phyloP scores from a whole-genome alignment of 2,888 invertebrate species.

The Coecobrya sp. region DNA sequence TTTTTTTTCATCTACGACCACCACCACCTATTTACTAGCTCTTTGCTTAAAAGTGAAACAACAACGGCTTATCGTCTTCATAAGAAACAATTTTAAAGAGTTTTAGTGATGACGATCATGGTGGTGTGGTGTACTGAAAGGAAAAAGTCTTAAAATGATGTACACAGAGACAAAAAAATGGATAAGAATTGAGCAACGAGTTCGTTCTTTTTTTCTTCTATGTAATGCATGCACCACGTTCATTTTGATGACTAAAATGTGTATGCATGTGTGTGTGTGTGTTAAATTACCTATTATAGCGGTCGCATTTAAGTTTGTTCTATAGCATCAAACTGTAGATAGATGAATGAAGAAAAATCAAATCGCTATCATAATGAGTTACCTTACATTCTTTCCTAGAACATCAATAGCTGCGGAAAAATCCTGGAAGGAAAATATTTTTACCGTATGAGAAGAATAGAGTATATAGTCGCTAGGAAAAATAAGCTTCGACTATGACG shows the following conservation, averaged over 20 bases:
- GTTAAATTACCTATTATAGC: background rate
- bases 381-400: background rate
- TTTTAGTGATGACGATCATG: background rate
- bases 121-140: conserved; percentile 30
- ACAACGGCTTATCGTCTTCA: conserved; percentile 17
- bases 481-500: conserved; percentile 8
- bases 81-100: conserved; percentile 32
- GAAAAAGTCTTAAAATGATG: background rate
- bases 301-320: background rate
- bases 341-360: conserved; percentile 24
- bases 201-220: background rate
- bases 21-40: conserved; percentile 32
- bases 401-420: background rate
- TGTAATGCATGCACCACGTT: background rate
- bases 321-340: background rate
- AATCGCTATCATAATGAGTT: background rate
- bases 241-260: background rate
- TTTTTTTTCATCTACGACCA: conserved; percentile 41
- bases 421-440: background rate
- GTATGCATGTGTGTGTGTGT: conserved; percentile 8
- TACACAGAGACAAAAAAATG: conserved; percentile 27
- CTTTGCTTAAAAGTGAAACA: conserved; percentile 48
- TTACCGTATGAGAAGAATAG: background rate
- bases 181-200: conserved; percentile 34
- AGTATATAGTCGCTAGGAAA: background rate